Base-by-base conservation (phyloP, 2,888 invertebrate species). In the Sarcophaga variegata region DNA sequence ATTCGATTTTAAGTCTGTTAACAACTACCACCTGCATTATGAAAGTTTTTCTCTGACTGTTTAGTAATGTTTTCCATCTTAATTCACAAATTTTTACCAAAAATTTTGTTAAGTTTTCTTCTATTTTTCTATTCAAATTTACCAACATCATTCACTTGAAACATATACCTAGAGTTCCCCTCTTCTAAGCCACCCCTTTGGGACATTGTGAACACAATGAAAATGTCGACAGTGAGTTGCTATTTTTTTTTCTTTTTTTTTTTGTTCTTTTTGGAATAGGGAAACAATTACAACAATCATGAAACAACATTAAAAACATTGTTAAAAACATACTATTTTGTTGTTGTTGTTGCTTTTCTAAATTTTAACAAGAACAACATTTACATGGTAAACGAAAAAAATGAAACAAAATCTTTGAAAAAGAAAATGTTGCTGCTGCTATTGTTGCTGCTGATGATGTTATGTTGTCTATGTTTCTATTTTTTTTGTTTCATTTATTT, bases 241-340 rank as follows among this genome's bases (percentile, higher is more conserved):
- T 17, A 14, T 49, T 27, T 77, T 62, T 17, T 69, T 78, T 67
- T 59, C 20, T 22, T 14, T 59, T 22, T 14, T 49, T 17, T 69
- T 78, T 67, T 22, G 17, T 12, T 0, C 22, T 11, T 45, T 20
- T 20, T 64, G 63, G 63, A 54, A 63, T 49, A 66, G 49, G 62
- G 12, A 80, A 75, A 83, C 77, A 83, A 76, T 84, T 84, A 76
- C 78, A 81, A 82, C 78, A 78, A 71, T 79, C 78, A 79, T 81
- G 84, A 71, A 81, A 72, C 71, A 84, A 79, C 78, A 60, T 69
- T 66, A 71, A 63, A 71, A 76, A 78, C 84, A 76, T 79, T 83
- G 77, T 66, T 27, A 59, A 25, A 62, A 72, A 85, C 74, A 71
- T 60, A 22, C 64, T 37, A 60, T 14, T 66, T 37, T 37, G 17